These are phyloP conservation scores for Alcis repandata DNA, from an alignment of 2,888 invertebrate species.

Conservation along the genomic window DNA sequence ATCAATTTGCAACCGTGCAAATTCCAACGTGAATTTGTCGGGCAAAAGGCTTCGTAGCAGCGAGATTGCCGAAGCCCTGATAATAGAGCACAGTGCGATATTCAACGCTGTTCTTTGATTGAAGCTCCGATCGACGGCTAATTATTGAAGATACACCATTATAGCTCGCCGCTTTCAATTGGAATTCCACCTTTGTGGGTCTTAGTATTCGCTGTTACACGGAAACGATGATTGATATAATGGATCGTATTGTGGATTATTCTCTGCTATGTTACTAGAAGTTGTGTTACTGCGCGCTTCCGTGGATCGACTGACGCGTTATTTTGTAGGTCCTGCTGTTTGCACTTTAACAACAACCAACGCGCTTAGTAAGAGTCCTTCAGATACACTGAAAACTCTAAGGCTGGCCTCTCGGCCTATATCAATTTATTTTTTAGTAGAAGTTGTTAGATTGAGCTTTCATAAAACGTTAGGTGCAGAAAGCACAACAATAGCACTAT, in stretches of 20 bases:
- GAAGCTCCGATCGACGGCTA: conserved; percentile 65
- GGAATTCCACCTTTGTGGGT: conserved; percentile 54
- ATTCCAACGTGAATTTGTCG: conserved; percentile 65
- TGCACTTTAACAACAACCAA: too few relatives aligned
- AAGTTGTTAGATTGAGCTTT: conserved; percentile 8
- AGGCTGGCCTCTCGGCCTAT: too few relatives aligned
- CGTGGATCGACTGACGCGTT: too few relatives aligned
- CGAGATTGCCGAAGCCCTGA: conserved; percentile 70
- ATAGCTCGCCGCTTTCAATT: conserved; percentile 56
- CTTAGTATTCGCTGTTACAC: conserved; percentile 41
- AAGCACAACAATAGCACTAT: conserved; percentile 40
- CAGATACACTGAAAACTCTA: too few relatives aligned
- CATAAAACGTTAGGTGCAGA: conserved; percentile 1
- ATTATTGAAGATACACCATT: conserved; percentile 66
- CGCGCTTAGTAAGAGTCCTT: too few relatives aligned
- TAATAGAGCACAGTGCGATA: conserved; percentile 72
- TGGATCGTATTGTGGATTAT: conserved; percentile 10
- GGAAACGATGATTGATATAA: conserved; percentile 34
- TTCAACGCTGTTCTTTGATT: conserved; percentile 77
- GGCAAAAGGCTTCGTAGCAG: conserved; percentile 55
- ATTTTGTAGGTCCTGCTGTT: too few relatives aligned
- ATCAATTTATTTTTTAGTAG: too few relatives aligned
- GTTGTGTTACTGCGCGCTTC: too few relatives aligned
- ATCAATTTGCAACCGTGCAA: conserved; percentile 68
- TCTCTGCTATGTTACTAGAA: neutral